A percentile compares a stretch with the other conserved stretches of the same genome.
These are phyloP conservation scores for Rhyacichthys aspro DNA, from an alignment of 2,797 vertebrate genomes.

Conservation along the genomic window DNA sequence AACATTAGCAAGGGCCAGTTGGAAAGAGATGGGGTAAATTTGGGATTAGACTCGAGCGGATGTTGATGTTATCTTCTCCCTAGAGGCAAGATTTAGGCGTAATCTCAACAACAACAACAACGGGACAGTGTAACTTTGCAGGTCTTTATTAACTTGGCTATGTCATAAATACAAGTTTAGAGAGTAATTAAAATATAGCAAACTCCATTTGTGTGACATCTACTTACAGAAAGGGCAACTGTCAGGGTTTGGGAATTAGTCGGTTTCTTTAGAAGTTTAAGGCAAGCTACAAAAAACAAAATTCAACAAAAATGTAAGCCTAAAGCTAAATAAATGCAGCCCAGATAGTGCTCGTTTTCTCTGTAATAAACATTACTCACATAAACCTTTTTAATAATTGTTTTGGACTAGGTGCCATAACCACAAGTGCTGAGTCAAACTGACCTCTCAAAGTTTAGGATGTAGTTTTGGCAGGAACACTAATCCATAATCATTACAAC, in stretches of 20 bases:
- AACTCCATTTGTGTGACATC: constrained; percentile 10
- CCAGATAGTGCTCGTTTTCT: no score
- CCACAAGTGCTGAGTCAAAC: no score
- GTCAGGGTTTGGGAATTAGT: constrained; percentile 20
- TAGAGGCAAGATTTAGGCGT: constrained; percentile 12
- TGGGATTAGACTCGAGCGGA: constrained; percentile 22
- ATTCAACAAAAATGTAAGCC: no score
- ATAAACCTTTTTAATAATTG: no score
- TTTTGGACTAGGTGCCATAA: no score
- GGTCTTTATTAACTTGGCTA: constrained; percentile 14
- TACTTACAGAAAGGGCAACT: constrained; percentile 9
- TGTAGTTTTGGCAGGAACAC: no score
- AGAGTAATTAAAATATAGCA: constrained; percentile 12
- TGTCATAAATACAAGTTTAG: constrained; percentile 15
- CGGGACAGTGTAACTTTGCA: not conserved
- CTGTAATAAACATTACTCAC: no score
- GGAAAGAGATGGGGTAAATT: constrained; percentile 39
- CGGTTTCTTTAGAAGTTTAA: constrained; percentile 14
- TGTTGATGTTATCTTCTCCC: constrained; percentile 17
- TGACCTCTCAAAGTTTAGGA: no score
- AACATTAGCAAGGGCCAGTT: constrained; percentile 54
- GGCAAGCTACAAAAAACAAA: no score
- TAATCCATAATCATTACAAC: no score
- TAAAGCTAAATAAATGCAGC: no score
- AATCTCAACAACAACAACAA: constrained; percentile 9